Base-by-base conservation (phyloP, 2,113 vertebrate genomes). In the Scatophagus argus region DNA sequence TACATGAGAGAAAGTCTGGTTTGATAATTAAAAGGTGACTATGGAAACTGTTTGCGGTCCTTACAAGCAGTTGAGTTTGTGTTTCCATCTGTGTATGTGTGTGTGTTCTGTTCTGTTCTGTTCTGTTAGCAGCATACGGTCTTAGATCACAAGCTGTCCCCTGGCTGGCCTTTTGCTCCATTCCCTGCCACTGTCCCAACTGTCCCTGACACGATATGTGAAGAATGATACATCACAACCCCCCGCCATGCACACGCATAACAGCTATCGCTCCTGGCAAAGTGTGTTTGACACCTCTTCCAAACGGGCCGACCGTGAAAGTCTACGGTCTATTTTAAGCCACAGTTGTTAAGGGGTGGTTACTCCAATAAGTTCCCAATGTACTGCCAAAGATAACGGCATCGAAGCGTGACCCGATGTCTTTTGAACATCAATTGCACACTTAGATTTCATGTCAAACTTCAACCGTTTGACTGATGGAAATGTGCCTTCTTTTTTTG, bases 371-470 rank as follows among this genome's bases (percentile, higher is more conserved):
- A 79, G 88, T 88, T 92, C 89, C 84, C 78, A 38, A 79, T 91
- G 91, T 89, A 82, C 92, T 87, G 89, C 92, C 92, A 89, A 89
- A 88, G 88, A 90, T 89, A 92, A 91, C 62, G 44, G 81, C 77
- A 66, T 4, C 70, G 55, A 86, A 60, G 91, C 77, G 52, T 82
- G 87, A 88, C 83, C 79, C 34, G 61, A 58, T 49, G 79, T 91
- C 86, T 77, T 73, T 82, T 74, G 62, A 83, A 88, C 77, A n/a
- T n/a, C n/a, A n/a, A n/a, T n/a, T 43, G 12, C 82, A 4, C 4
- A 16, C 80, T 88, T 61, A 58, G 71, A 58, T 90, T 89, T 82
- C 83, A 58, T 51, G 74, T 81, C 65, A 2, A 69, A 62, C 69
- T 66, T 68, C 63, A 41, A 44, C 34, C 23, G 0, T 38, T 72